phyloP scores from a whole-genome alignment of 2,888 invertebrate species.

The Morinoia aosen region DNA sequence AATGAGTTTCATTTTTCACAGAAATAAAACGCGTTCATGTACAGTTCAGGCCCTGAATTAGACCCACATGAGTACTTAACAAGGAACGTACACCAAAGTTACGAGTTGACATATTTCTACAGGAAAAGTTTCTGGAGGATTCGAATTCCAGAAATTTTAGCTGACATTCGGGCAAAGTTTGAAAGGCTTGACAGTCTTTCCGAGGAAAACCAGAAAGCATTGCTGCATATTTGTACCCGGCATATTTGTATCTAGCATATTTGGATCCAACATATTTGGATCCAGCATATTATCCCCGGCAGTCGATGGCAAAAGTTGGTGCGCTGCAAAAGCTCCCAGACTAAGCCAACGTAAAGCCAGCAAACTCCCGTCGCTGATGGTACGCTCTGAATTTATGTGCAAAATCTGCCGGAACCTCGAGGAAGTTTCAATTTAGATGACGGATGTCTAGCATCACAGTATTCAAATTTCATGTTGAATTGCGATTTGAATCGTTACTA shows the following conservation, averaged over 20 bases:
- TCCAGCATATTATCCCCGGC: conserved; percentile 8
- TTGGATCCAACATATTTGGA: neutral
- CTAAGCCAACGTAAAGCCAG: neutral
- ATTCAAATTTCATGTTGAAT: conserved; percentile 29
- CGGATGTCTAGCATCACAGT: conserved; percentile 22
- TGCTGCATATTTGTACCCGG: neutral
- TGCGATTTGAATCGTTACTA: conserved; percentile 13
- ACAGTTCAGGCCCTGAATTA: neutral
- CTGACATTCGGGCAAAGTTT: neutral
- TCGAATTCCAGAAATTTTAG: neutral
- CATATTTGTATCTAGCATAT: neutral
- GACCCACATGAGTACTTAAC: neutral
- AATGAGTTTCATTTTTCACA: neutral
- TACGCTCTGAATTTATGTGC: neutral
- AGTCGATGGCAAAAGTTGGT: conserved; percentile 17
- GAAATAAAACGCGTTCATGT: neutral
- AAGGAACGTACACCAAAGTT: neutral
- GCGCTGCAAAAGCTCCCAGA: neutral
- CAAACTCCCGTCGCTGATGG: neutral
- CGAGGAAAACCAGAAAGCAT: neutral
- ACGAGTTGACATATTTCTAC: neutral
- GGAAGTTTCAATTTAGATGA: conserved; percentile 35
- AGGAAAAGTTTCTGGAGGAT: neutral
- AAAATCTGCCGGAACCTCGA: neutral
- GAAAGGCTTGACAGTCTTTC: neutral